Evolutionary conservation across 2,797 vertebrate species (phyloP), one percentile per base, ranked within the genome.

Genomic region (Prionace glauca): DNA sequence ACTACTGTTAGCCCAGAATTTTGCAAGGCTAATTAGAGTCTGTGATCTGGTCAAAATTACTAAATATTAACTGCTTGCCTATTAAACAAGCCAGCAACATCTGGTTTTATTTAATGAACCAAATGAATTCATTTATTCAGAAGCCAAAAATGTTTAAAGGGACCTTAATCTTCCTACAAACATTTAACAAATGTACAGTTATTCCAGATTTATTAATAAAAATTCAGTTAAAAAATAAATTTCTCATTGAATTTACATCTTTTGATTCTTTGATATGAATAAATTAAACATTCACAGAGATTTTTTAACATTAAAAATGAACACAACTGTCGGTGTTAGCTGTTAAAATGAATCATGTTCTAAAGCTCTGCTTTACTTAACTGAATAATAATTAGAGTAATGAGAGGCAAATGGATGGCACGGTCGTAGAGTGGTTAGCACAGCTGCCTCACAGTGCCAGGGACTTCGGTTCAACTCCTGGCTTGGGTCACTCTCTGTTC

Each of bases 31-130:
- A 90, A 62, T 90, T 32, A 62, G 62, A 90, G 56, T n/a, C 26
- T 90, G 87, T 90, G 87, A 90, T 62, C 86, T 88, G 87, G 26
- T 62, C 14, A 62, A 56, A 62, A 90, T 90, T 90, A 18, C 79
- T 45, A 84, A 84, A 45, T 90, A 60, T 32, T 62, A 32, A 29
- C 10, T 88, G 86, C 86, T 60, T 32, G 50, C 24, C 56, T 60
- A 88, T 88, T 88, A 29, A 88, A 26, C 86, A 88, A 88, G 12
- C 60, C 50, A 88, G 56, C 50, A 14, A 29, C 86, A 88, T 60
- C 50, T 88, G 86, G 86, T 88, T 88, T 56, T 32, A 56, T 56
- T 88, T 32, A 88, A 88, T 88, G 86, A 88, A 88, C 50, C 50
- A 88, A 88, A 88, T 8, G 10, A 26, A 56, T 60, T 87, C 50